A percentile compares a stretch with the other conserved stretches of the same genome.
These are phyloP conservation scores for Drosophila kokeensis DNA, from an alignment of 2,888 invertebrate species.

Conservation along the genomic window DNA sequence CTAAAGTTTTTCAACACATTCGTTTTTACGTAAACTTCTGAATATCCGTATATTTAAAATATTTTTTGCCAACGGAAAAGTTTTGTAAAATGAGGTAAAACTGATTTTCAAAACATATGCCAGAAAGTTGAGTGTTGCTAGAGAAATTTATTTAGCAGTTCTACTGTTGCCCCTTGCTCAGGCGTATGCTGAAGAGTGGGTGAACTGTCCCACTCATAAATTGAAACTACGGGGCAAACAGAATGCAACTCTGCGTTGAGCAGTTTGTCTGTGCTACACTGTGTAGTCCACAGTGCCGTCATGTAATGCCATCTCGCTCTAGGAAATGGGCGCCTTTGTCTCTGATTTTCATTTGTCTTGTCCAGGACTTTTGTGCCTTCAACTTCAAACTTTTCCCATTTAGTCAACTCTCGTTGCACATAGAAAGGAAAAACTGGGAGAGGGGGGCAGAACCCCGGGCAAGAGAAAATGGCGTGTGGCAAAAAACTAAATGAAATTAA, in stretches of 20 bases:
- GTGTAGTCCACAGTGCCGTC: background rate
- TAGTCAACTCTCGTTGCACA: constrained; percentile 62
- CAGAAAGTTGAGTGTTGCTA: constrained; percentile 31
- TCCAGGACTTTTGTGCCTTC: constrained; percentile 75
- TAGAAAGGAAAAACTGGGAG: constrained; percentile 18
- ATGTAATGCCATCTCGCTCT: constrained; percentile 24
- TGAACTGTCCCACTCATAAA: constrained; percentile 30
- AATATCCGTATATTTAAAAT: constrained; percentile 2
- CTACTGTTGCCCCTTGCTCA: constrained; percentile 1
- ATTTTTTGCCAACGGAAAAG: constrained; percentile 4
- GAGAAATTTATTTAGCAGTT: constrained; percentile 31
- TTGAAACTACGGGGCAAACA: constrained; percentile 18
- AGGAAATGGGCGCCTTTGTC: constrained; percentile 36
- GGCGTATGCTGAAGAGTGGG: background rate
- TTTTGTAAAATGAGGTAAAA: constrained; percentile 20
- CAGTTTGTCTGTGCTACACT: constrained; percentile 16
- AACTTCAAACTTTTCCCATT: constrained; percentile 80
- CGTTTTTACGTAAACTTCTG: background rate
- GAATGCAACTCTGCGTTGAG: constrained; percentile 38
- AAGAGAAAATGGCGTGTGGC: constrained; percentile 66
- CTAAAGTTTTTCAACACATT: background rate
- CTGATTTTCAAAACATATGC: constrained; percentile 24
- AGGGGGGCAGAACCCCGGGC: constrained; percentile 3
- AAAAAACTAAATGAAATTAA: constrained; percentile 80
- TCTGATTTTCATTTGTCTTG: constrained; percentile 68